phyloP scores from a whole-genome alignment of 92 coral and sea anemone species.

The Palythoa grandis region DNA sequence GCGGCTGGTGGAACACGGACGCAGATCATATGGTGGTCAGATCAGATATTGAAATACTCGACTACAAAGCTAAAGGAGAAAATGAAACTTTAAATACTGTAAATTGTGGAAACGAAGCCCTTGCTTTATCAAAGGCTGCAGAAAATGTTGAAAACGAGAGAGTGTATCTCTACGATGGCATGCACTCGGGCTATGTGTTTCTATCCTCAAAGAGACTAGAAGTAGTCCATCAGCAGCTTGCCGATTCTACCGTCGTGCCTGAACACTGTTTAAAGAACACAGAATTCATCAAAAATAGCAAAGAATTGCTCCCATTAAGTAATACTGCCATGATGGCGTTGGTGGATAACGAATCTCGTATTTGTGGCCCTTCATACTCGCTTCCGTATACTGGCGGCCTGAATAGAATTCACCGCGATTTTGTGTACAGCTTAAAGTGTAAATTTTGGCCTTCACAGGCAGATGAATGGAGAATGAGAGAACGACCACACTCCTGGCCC shows the following conservation, averaged over 20 bases:
- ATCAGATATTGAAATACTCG: conserved; percentile 60
- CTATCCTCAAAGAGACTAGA: conserved; percentile 28
- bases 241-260: conserved; percentile 13
- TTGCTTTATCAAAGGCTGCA: not conserved
- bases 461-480: conserved; percentile 67
- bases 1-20: conserved; percentile 71
- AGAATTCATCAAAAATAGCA: conserved; percentile 60
- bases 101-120: conserved; percentile 1
- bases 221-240: not conserved
- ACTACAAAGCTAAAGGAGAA: conserved; percentile 11
- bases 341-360: conserved; percentile 20
- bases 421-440: conserved; percentile 79
- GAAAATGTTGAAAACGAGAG: conserved; percentile 12
- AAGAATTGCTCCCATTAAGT: conserved; percentile 56
- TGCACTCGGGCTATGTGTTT: conserved; percentile 68
- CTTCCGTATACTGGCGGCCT: conserved; percentile 48
- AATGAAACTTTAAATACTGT: not conserved
- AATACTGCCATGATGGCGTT: conserved; percentile 19
- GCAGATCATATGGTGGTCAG: conserved; percentile 84
- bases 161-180: conserved; percentile 55
- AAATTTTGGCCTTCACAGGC: conserved; percentile 80
- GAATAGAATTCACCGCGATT: conserved; percentile 62
- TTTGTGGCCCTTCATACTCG: conserved; percentile 72
- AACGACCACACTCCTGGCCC: conserved; percentile 67
- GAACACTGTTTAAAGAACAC: conserved; percentile 54